These are phyloP conservation scores for Atrichornis clamosus DNA, from an alignment of 2,113 vertebrate genomes.

Conservation along the genomic window DNA sequence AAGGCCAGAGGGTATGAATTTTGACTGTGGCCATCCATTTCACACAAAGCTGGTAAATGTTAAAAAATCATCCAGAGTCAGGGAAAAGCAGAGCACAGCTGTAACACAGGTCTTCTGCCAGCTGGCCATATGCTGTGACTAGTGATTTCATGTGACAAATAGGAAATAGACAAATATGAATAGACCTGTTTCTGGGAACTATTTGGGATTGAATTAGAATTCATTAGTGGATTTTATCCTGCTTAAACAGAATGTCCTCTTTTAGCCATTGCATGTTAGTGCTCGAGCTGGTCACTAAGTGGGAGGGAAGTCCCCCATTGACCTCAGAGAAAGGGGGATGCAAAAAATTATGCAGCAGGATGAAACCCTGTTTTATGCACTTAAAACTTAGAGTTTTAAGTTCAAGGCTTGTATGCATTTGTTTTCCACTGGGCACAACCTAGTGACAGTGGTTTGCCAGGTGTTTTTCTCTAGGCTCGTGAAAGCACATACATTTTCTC, in stretches of 20 bases:
- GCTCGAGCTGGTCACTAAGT: background rate
- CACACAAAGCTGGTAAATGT: background rate
- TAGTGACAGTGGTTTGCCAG: background rate
- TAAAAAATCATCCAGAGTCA: background rate
- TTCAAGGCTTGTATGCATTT: background rate
- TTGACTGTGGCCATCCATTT: background rate
- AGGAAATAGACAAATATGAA: background rate
- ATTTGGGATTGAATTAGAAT: background rate
- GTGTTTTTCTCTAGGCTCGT: background rate
- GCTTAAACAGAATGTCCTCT: background rate
- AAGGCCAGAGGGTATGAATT: background rate
- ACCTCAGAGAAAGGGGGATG: background rate
- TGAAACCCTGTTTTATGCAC: background rate
- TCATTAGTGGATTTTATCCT: background rate
- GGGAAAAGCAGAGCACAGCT: background rate
- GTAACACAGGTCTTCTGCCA: background rate
- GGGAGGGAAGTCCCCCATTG: background rate
- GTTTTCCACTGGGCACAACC: background rate
- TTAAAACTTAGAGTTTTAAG: background rate
- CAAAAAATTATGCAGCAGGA: background rate
- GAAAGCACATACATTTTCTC: background rate
- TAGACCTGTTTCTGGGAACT: background rate
- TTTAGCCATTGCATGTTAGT: background rate
- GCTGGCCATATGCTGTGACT: background rate
- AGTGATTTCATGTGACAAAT: background rate